A percentile compares a stretch with the other conserved stretches of the same genome.
Evolutionary conservation across 2,888 invertebrate genomes (phyloP).

Genomic region (Catocala sponsa): DNA sequence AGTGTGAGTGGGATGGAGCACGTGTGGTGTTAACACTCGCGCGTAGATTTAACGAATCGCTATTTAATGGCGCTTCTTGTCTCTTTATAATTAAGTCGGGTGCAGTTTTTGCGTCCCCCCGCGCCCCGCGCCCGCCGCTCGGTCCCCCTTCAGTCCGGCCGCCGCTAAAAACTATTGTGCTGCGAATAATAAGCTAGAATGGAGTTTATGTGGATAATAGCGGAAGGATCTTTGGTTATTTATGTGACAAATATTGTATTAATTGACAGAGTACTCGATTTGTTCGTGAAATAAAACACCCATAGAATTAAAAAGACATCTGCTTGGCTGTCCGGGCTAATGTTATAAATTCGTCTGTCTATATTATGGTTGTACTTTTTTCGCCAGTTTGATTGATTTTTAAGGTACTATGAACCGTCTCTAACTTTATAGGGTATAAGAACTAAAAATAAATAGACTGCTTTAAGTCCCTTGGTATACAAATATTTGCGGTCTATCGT

Average conservation of each 20-base stretch:
- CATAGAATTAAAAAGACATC: slow-evolving; percentile 68
- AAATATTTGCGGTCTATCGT: no score
- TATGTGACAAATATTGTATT: slow-evolving; percentile 85
- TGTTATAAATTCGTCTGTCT: no score
- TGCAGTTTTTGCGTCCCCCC: slow-evolving; percentile 83
- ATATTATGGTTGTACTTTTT: slow-evolving; percentile 1
- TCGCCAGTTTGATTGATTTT: no score
- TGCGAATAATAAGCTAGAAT: slow-evolving; percentile 66
- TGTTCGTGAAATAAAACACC: slow-evolving; percentile 71
- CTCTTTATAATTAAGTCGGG: slow-evolving; percentile 88
- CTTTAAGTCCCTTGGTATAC: no score
- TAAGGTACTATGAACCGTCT: no score
- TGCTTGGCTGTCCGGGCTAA: slow-evolving; percentile 35
- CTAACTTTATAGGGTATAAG: no score
- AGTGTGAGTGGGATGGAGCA: slow-evolving; percentile 63
- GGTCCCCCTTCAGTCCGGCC: slow-evolving; percentile 40
- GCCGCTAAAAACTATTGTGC: slow-evolving; percentile 76
- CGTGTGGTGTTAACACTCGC: slow-evolving; percentile 82
- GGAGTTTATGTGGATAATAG: slow-evolving; percentile 54
- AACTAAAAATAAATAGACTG: no score
- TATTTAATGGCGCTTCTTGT: slow-evolving; percentile 88
- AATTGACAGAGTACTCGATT: slow-evolving; percentile 78
- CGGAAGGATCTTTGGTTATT: slow-evolving; percentile 76
- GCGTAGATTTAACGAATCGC: slow-evolving; percentile 88
- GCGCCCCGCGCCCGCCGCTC: slow-evolving; percentile 46